Conservation (phyloP, 2,888 invertebrate genomes). For the Eupithecia insigniata region DNA sequence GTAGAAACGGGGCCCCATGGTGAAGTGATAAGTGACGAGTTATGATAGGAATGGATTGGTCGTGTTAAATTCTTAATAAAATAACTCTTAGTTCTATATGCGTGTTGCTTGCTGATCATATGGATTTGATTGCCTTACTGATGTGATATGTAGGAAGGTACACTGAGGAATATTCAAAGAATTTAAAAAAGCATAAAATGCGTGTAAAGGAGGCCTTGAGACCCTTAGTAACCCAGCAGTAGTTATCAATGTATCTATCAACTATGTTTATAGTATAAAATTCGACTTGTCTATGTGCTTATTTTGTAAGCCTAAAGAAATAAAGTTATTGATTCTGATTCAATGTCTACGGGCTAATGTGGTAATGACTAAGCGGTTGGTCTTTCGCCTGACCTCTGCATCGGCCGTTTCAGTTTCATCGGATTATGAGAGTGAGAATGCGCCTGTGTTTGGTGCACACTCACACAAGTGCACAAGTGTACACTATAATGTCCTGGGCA, state of each 20-base stretch:
- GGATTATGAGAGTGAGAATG: background rate
- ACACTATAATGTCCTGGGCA: background rate
- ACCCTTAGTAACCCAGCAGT: too few species aligned
- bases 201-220: background rate
- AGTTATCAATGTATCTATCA: too few species aligned
- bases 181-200: background rate
- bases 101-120: conserved; percentile 14
- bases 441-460: background rate
- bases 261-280: too few species aligned
- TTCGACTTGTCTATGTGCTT: too few species aligned
- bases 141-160: background rate
- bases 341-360: too few species aligned
- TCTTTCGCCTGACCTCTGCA: background rate
- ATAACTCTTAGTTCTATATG: conserved; percentile 24
- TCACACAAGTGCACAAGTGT: too few species aligned
- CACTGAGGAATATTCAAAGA: background rate
- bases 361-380: background rate
- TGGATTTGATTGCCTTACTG: conserved; percentile 1
- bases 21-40: conserved; percentile 36
- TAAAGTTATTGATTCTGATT: too few species aligned
- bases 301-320: too few species aligned
- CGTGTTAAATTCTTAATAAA: conserved; percentile 36
- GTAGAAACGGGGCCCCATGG: conserved; percentile 33
- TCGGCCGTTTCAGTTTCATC: background rate
- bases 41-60: conserved; percentile 34